phyloP scores from a whole-genome alignment of 2,797 vertebrate genomes.

The Etheostoma perlongum region DNA sequence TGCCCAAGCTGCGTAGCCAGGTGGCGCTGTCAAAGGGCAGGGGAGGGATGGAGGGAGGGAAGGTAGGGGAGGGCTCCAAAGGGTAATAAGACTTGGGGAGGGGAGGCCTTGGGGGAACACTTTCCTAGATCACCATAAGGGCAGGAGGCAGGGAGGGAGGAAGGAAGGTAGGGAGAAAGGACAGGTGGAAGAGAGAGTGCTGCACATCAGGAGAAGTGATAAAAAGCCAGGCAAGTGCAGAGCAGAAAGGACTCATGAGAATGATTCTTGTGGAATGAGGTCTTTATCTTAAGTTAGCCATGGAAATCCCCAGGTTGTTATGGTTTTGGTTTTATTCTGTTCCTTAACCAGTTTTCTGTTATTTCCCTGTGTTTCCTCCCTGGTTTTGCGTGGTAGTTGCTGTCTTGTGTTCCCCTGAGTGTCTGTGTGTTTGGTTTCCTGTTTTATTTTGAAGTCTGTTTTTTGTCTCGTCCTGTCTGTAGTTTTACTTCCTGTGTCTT shows the following conservation, averaged over 20 bases:
- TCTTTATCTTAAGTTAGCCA: constrained; percentile 15
- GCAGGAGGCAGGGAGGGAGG: constrained; percentile 21
- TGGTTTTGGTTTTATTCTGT: too few relatives aligned
- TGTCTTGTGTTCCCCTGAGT: too few relatives aligned
- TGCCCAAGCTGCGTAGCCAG: constrained; percentile 80
- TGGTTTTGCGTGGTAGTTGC: too few relatives aligned
- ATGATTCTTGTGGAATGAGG: constrained; percentile 48
- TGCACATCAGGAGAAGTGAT: constrained; percentile 72
- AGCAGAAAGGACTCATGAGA: constrained; percentile 65
- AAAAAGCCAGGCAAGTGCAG: constrained; percentile 72
- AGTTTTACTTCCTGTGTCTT: too few relatives aligned
- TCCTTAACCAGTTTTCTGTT: too few relatives aligned
- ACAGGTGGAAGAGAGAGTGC: constrained; percentile 60
- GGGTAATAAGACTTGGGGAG: constrained; percentile 97
- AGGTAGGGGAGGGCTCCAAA: constrained; percentile 89
- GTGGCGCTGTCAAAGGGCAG: constrained; percentile 83
- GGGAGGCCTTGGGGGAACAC: constrained; percentile 94
- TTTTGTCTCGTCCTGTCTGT: too few relatives aligned
- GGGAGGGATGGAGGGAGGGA: constrained; percentile 89
- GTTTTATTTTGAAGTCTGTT: too few relatives aligned
- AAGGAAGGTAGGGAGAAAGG: constrained; percentile 16
- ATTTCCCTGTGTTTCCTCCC: too few relatives aligned
- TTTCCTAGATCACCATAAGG: constrained; percentile 85
- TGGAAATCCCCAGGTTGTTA: neutral
- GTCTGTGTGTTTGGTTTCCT: too few relatives aligned